These are phyloP conservation scores for Malacosoma neustria DNA, from an alignment of 2,888 invertebrate genomes.

Conservation along the genomic window DNA sequence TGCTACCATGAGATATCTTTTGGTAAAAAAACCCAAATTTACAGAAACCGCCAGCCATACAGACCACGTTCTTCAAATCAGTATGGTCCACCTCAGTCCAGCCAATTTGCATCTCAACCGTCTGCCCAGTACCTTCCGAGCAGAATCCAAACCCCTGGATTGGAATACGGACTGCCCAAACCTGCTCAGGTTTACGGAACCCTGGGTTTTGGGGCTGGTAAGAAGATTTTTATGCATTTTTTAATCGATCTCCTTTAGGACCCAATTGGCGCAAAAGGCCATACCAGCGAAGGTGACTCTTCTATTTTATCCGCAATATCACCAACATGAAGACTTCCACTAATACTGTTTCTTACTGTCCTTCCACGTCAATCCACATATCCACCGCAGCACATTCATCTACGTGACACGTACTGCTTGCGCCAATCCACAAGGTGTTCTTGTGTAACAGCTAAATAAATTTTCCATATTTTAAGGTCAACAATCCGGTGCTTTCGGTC, in stretches of 20 bases:
- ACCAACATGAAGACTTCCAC: too few relatives aligned
- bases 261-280: background rate
- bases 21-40: too few relatives aligned
- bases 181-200: constrained; percentile 39
- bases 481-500: constrained; percentile 16
- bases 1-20: too few relatives aligned
- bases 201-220: constrained; percentile 26
- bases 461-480: constrained; percentile 17
- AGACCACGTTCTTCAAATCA: constrained; percentile 5
- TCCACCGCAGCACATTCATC: too few relatives aligned
- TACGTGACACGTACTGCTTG: too few relatives aligned
- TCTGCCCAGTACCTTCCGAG: constrained; percentile 16
- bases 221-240: constrained; percentile 3
- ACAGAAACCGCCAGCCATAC: constrained; percentile 42
- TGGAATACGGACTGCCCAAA: constrained; percentile 5
- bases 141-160: background rate
- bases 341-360: too few relatives aligned
- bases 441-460: too few relatives aligned
- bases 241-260: too few relatives aligned
- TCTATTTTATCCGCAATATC: background rate
- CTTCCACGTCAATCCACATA: too few relatives aligned
- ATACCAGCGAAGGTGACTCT: background rate
- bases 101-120: constrained; percentile 8
- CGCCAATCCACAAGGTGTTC: too few relatives aligned
- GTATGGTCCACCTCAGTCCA: constrained; percentile 12